phyloP scores from a whole-genome alignment of 2,113 vertebrate species.

The Tauraco erythrolophus region DNA sequence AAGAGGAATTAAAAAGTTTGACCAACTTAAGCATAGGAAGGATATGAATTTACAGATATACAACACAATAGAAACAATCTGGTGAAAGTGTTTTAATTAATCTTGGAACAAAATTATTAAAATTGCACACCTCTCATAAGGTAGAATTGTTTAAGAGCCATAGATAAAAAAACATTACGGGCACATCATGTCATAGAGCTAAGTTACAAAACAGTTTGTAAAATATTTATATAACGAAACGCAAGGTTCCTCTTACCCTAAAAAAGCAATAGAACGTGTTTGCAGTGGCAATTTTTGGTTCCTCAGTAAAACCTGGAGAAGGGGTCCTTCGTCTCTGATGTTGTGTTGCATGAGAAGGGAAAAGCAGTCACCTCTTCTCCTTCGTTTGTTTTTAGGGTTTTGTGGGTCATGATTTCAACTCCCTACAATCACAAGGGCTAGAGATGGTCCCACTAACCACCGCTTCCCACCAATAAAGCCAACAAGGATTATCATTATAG shows the following conservation, averaged over 20 bases:
- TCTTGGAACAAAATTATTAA: neutral
- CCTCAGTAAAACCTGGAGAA: neutral
- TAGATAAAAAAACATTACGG: neutral
- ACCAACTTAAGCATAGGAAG: neutral
- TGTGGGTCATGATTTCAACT: neutral
- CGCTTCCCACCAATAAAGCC: neutral
- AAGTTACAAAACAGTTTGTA: neutral
- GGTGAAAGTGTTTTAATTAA: neutral
- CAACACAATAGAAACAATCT: neutral
- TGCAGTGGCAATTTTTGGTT: neutral
- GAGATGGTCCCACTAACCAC: neutral
- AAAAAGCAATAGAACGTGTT: neutral
- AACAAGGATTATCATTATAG: neutral
- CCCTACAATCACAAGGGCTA: neutral
- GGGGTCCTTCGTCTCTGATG: too few species aligned
- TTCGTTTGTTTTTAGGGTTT: neutral
- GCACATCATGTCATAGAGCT: neutral
- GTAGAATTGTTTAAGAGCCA: neutral
- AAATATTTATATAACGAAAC: neutral
- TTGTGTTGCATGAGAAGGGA: too few species aligned
- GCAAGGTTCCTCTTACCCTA: neutral
- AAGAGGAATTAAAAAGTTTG: neutral
- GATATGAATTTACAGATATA: neutral
- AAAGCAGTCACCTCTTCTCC: neutral
- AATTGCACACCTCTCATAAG: neutral